Conservation (phyloP, 35 echinoderm and acorn worm species). For the Ophiothrix spiculata region DNA sequence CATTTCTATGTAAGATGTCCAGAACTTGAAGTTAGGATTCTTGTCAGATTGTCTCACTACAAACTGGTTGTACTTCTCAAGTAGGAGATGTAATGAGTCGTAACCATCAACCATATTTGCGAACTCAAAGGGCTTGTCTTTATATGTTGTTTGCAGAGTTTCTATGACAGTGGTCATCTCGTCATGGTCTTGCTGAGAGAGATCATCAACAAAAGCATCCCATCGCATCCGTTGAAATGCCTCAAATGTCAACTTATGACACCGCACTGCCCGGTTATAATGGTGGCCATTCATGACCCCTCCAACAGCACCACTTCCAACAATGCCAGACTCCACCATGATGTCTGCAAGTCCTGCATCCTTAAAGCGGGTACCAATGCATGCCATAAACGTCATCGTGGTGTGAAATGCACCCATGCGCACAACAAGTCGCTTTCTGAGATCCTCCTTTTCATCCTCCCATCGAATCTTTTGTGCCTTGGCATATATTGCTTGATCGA, state of each 20-base stretch:
- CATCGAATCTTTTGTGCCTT: constrained; percentile 52
- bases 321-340: constrained; percentile 50
- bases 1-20: constrained; percentile 59
- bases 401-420: constrained; percentile 74
- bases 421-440: constrained; percentile 45
- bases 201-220: constrained; percentile 41
- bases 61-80: neutral
- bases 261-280: constrained; percentile 21
- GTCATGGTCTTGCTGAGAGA: constrained; percentile 26
- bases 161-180: neutral
- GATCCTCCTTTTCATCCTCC: constrained; percentile 13
- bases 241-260: constrained; percentile 59
- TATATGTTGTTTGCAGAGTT: neutral
- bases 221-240: constrained; percentile 51
- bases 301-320: constrained; percentile 49
- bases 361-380: constrained; percentile 61
- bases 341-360: constrained; percentile 77
- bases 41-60: neutral
- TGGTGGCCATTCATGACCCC: constrained; percentile 71
- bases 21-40: constrained; percentile 30
- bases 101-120: neutral
- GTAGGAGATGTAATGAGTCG: neutral
- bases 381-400: constrained; percentile 39
- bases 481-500: constrained; percentile 51
- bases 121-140: neutral